phyloP scores from a whole-genome alignment of 2,797 vertebrate species.

The Hirundo rustica region DNA sequence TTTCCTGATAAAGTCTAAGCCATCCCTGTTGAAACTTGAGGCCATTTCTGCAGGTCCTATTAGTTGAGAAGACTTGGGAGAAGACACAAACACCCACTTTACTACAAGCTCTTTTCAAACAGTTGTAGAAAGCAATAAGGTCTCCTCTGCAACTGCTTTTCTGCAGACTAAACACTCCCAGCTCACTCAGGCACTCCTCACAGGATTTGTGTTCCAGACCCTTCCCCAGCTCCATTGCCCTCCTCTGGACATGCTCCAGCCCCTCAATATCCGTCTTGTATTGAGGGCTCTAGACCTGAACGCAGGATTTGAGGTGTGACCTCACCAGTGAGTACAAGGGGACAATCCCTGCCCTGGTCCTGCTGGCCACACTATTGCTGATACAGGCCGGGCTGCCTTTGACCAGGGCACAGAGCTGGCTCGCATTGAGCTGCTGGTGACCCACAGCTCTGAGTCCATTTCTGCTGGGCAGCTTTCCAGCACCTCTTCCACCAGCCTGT shows the following conservation, averaged over 20 bases:
- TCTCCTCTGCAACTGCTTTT: background rate
- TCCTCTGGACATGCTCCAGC: background rate
- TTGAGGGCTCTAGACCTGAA: background rate
- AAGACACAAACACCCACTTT: background rate
- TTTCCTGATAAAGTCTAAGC: background rate
- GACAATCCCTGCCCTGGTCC: fast-evolving
- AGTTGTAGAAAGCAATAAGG: background rate
- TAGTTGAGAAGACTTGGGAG: background rate
- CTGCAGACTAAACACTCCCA: background rate
- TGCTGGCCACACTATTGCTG: background rate
- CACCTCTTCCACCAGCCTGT: background rate
- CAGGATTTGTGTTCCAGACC: background rate
- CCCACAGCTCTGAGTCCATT: background rate
- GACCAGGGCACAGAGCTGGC: fast-evolving
- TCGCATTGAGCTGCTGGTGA: background rate
- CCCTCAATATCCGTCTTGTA: background rate
- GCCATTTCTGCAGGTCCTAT: background rate
- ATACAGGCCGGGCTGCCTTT: background rate
- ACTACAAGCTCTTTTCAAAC: background rate
- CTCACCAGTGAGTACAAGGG: fast-evolving
- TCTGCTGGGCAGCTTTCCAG: background rate
- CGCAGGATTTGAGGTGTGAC: fast-evolving
- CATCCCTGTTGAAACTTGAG: background rate
- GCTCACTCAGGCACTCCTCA: background rate
- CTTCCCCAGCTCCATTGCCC: background rate